Conservation (phyloP, 2,113 vertebrate genomes). For the Cyphomyrus plagiostoma region DNA sequence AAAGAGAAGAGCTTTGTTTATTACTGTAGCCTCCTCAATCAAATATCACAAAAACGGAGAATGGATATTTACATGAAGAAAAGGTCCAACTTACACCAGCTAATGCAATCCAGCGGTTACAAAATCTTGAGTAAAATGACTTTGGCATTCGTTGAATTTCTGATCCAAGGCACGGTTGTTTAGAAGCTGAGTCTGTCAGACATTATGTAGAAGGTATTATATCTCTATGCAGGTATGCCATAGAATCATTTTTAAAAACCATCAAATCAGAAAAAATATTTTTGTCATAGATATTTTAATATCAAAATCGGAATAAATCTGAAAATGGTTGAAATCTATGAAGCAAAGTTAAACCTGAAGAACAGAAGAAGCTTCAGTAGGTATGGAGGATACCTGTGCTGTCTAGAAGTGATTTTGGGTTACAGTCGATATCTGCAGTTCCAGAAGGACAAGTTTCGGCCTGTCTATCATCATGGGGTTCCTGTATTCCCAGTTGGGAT, state of each 20-base stretch:
- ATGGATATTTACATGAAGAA: not conserved
- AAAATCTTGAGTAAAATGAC: slow-evolving; percentile 67
- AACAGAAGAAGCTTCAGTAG: not conserved
- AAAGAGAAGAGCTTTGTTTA: slow-evolving; percentile 24
- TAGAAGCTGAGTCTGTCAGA: slow-evolving; percentile 51
- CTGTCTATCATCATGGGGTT: not conserved
- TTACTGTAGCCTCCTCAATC: not conserved
- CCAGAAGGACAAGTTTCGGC: not conserved
- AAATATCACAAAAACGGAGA: not conserved
- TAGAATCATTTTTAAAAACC: not conserved
- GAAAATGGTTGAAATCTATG: not conserved
- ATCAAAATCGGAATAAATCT: not conserved
- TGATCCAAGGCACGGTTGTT: slow-evolving; percentile 58
- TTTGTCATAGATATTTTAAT: not conserved
- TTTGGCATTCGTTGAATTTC: slow-evolving; percentile 62
- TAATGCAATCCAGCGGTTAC: slow-evolving; percentile 84
- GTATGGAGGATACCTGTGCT: slow-evolving; percentile 40
- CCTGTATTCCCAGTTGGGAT: not conserved
- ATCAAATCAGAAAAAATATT: not conserved
- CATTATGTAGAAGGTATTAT: slow-evolving; percentile 11
- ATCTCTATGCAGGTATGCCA: not conserved
- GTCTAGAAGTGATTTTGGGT: slow-evolving; percentile 27
- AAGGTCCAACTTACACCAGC: slow-evolving; percentile 67
- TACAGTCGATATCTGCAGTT: slow-evolving; percentile 26
- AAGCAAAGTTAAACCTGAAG: not conserved